Evolutionary conservation across 92 coral and sea anemone genomes (phyloP).

Genomic region (Porites lobata): DNA sequence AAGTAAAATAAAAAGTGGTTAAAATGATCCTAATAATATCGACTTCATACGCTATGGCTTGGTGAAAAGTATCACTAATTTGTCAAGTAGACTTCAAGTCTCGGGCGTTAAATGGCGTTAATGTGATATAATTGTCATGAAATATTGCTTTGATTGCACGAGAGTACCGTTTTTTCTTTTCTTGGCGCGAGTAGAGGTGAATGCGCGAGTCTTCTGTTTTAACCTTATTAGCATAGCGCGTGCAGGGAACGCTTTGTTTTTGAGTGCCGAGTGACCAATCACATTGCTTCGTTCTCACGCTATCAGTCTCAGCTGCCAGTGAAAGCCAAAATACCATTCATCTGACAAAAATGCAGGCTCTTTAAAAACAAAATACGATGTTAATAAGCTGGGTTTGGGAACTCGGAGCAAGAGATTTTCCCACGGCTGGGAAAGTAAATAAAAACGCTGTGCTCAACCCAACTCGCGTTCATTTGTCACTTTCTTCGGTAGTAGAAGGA

Average conservation of each 20-base stretch:
- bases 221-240: conserved; percentile 36
- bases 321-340: conserved; percentile 56
- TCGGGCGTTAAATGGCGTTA: conserved; percentile 32
- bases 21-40: too few relatives aligned
- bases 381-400: conserved; percentile 72
- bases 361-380: conserved; percentile 50
- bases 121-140: conserved; percentile 5
- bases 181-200: conserved; percentile 28
- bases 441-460: conserved; percentile 23
- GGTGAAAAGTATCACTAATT: conserved; percentile 3
- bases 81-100: conserved; percentile 22
- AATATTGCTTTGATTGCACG: conserved; percentile 11
- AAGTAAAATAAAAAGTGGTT: not conserved
- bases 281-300: conserved; percentile 89
- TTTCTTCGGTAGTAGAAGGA: not conserved
- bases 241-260: conserved; percentile 57
- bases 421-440: conserved; percentile 83
- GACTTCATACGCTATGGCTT: not conserved
- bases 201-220: conserved; percentile 37
- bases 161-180: conserved; percentile 27
- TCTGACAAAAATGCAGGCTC: conserved; percentile 49
- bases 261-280: conserved; percentile 73
- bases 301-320: conserved; percentile 58
- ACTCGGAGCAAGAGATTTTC: conserved; percentile 63
- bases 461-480: conserved; percentile 40